Evolutionary conservation across 53 echinoderm and acorn worm genomes (phyloP), one percentile per base, ranked within the genome.

Genomic region (Stichopus horrens): DNA sequence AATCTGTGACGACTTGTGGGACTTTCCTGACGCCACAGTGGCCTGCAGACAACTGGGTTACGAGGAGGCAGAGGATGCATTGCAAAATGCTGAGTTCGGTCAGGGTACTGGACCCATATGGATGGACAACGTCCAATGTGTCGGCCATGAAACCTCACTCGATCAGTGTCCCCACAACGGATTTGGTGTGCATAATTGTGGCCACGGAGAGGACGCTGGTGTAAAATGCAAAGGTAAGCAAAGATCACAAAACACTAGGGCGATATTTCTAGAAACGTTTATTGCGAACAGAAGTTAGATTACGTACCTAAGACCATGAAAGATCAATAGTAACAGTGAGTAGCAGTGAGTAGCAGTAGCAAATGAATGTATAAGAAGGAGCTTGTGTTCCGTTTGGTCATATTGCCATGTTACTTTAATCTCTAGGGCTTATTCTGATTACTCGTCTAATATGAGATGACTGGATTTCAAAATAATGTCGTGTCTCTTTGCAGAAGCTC

Each of bases 31-130:
- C 19, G 71, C 71, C 18, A 71, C 71, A 20, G 71, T 71, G 71
- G 71, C 19, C 71, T 71, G 71, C 71, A 20, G 71, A 71, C 71
- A 71, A 18, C 71, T 71, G 14, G 71, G 71, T 71, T 71, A 71
- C n/a, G n/a, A 71, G n/a, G n/a, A 71, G 0, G 71, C 71, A 71
- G 71, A 71, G 18, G 71, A 71, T 7, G 71, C 71, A 7, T 6
- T 71, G n/a, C 71, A 20, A 18, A n/a, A 71, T 71, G 71, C 71
- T 21, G 6, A 71, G n/a, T 71, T 71, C n/a, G 71, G 71, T 13
- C 4, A 18, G 18, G 71, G 71, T 13, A 71, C n/a, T 71, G 71
- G 71, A 18, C 71, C 71, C 0, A 71, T 71, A 71, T 71, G 71
- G 71, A 71, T 71, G 71, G 71, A 71, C n/a, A 5, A 71, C 7